Percentiles rank a stretch among this genome's conserved stretches.
Evolutionary conservation across 2,113 vertebrate genomes (phyloP).

Genomic region (Albula glossodonta): DNA sequence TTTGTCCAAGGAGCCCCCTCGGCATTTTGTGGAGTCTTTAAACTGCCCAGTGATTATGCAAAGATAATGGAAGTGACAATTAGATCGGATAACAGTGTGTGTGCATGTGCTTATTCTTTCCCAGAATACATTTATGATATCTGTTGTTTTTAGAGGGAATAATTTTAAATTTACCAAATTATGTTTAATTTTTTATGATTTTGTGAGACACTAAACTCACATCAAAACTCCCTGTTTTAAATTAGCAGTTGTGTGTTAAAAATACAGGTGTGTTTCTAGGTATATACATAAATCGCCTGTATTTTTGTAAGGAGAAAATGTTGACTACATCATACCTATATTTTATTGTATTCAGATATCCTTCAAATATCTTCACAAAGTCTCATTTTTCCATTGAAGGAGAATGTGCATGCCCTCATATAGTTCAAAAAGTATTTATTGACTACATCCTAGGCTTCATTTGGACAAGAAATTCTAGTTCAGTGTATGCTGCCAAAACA

Average conservation of each 20-base stretch:
- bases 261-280: too few relatives aligned
- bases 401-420: neutral
- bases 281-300: neutral
- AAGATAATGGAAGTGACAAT: conserved; percentile 33
- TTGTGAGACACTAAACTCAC: neutral
- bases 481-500: neutral
- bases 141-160: neutral
- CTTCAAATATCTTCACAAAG: neutral
- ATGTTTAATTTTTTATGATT: neutral
- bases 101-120: neutral
- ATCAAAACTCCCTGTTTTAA: neutral
- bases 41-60: conserved; percentile 48
- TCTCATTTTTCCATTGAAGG: neutral
- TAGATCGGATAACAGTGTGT: conserved; percentile 15
- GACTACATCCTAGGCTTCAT: neutral
- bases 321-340: neutral
- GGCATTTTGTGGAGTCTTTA: conserved; percentile 43
- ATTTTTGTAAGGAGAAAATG: neutral
- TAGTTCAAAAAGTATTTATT: neutral
- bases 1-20: conserved; percentile 63
- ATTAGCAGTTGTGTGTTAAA: too few relatives aligned
- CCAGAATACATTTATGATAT: conserved; percentile 8
- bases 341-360: neutral
- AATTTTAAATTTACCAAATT: neutral
- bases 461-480: neutral